Percentiles rank a stretch among this genome's conserved stretches.
These are phyloP conservation scores for Craniophora ligustri DNA, from an alignment of 2,888 invertebrate genomes.

Conservation along the genomic window DNA sequence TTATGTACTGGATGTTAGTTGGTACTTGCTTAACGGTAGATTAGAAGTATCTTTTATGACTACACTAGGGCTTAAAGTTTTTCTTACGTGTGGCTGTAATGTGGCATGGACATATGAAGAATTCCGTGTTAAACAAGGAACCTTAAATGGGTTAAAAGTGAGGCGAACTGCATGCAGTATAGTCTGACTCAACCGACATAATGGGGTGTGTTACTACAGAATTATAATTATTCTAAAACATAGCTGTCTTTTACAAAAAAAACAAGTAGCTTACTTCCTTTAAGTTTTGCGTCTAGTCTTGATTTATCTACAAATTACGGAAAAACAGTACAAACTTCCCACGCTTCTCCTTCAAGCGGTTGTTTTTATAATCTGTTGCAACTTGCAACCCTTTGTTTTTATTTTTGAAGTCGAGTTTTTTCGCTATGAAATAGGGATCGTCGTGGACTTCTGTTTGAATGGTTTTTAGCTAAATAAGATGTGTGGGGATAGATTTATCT, in stretches of 20 bases:
- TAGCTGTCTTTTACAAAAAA: not conserved
- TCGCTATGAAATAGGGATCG: not conserved
- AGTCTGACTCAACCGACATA: no score
- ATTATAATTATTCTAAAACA: not conserved
- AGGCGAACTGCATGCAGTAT: no score
- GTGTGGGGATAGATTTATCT: no score
- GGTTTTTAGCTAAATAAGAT: not conserved
- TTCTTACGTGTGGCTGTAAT: no score
- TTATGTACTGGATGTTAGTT: slow-evolving; percentile 43
- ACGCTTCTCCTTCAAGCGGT: not conserved
- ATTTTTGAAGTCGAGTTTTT: not conserved
- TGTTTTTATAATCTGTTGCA: slow-evolving; percentile 1
- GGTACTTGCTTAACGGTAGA: slow-evolving; percentile 28
- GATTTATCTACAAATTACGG: not conserved
- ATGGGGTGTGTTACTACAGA: no score
- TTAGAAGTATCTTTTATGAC: no score
- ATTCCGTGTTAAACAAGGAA: no score
- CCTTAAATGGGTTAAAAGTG: no score
- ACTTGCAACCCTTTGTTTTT: not conserved
- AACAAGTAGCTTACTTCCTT: not conserved
- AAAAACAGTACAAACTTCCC: not conserved
- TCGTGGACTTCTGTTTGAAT: not conserved
- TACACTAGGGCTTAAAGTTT: no score
- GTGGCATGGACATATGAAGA: no score
- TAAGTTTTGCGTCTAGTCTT: not conserved